Base-by-base conservation (phyloP, 2,888 invertebrate species). In the Suillia variegata region DNA sequence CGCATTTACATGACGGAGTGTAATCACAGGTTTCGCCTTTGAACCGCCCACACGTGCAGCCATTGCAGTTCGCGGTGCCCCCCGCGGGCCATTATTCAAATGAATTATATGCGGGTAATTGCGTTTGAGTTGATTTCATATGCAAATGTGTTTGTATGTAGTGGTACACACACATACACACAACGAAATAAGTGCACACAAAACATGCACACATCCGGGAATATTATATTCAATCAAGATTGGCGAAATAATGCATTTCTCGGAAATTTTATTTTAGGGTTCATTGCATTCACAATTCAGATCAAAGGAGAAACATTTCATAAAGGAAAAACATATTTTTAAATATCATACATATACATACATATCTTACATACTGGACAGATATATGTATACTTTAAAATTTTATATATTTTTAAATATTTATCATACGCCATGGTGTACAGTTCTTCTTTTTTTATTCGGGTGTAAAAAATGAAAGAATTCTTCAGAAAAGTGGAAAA, bases 151-250 rank as follows among this genome's bases (percentile, higher is more conserved):
- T 17, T 45, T 1, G 45, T 45, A 15, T 15, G 18, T 45, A 10
- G 8, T 15, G 54, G 47, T 56, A 61, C 51, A 24, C 18, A 47
- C 31, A 24, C 18, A 47, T 38, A 33, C 54, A 58, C 38, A 42
- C 38, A 38, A 34, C 34, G 15, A 15, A 34, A 42, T 62, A 17
- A 45, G 17, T 10, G 42, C 45, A 3, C 54, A 45, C 47, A 55
- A 51, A 34, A 65, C 71, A 66, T 60, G 65, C 64, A 64, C 61
- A 54, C 65, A 60, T 59, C 58, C 65, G 62, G 62, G 58, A 62
- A 13, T 52, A 13, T 12, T 17, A 21, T 31, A 52, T 66, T 63
- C 64, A 67, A 69, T 70, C 65, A 65, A 67, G 71, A 70, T 71
- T 65, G 68, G 67, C 69, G 63, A 62, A 71, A 68, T 68, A 65